phyloP scores from a whole-genome alignment of 2,888 invertebrate species.

The Phortica magna region DNA sequence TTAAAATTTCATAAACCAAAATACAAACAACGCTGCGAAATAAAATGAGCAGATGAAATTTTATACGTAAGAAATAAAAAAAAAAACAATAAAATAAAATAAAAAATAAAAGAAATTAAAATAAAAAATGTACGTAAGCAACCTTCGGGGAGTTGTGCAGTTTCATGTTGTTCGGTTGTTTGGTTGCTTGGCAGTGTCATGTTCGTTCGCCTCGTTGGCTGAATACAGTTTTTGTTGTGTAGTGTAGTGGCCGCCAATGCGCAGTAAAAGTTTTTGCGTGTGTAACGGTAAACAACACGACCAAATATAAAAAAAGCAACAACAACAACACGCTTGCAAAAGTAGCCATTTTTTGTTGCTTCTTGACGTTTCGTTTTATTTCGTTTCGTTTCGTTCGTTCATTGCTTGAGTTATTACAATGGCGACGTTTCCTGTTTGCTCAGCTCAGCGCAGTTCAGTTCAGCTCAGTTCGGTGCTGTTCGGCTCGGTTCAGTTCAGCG shows the following conservation, averaged over 20 bases:
- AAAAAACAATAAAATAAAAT: slow-evolving; percentile 2
- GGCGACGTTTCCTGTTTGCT: slow-evolving; percentile 30
- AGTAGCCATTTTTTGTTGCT: slow-evolving; percentile 39
- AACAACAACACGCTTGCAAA: slow-evolving; percentile 43
- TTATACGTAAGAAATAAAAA: background rate
- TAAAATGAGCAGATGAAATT: slow-evolving; percentile 56
- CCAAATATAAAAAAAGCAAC: slow-evolving; percentile 28
- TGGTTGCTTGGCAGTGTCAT: background rate
- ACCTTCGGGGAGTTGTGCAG: slow-evolving; percentile 18
- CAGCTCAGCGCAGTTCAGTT: slow-evolving; percentile 27
- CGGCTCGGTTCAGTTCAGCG: slow-evolving; percentile 16
- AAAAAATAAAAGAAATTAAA: background rate
- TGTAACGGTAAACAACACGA: slow-evolving; percentile 15
- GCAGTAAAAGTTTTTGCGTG: slow-evolving; percentile 29
- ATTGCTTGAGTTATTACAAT: slow-evolving; percentile 60
- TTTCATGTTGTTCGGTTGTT: background rate
- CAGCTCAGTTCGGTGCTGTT: slow-evolving; percentile 8
- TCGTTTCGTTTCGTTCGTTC: slow-evolving; percentile 36
- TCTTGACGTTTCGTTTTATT: slow-evolving; percentile 39
- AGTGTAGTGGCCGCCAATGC: slow-evolving; percentile 28
- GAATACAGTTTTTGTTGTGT: background rate
- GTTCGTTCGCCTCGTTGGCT: background rate
- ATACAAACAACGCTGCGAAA: slow-evolving; percentile 57
- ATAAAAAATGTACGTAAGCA: slow-evolving; percentile 12
- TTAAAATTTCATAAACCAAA: slow-evolving; percentile 65